Percentiles rank a stretch among this genome's conserved stretches.
These are phyloP conservation scores for Hypomecis punctinalis DNA, from an alignment of 2,888 invertebrate genomes.

Conservation along the genomic window DNA sequence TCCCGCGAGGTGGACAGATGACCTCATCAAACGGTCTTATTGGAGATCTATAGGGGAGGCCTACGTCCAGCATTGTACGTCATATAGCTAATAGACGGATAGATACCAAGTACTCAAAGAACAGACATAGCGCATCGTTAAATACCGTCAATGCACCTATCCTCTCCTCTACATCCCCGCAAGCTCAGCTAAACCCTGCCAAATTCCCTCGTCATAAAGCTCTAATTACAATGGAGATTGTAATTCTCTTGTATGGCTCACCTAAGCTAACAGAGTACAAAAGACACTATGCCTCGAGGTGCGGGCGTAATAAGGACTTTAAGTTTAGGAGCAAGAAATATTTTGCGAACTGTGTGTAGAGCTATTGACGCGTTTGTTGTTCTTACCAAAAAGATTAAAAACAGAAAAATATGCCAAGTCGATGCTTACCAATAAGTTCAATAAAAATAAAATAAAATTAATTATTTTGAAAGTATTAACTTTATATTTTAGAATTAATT, in stretches of 20 bases:
- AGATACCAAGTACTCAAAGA: slow-evolving; percentile 14
- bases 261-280: slow-evolving; percentile 42
- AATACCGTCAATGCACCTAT: slow-evolving; percentile 23
- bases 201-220: slow-evolving; percentile 26
- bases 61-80: too few relatives aligned
- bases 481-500: too few relatives aligned
- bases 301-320: slow-evolving; percentile 9
- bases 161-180: slow-evolving; percentile 6
- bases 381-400: too few relatives aligned
- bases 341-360: too few relatives aligned
- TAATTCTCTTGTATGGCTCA: slow-evolving; percentile 35
- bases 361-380: too few relatives aligned
- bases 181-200: slow-evolving; percentile 20
- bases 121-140: slow-evolving; percentile 26
- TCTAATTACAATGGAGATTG: slow-evolving; percentile 29
- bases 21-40: too few relatives aligned
- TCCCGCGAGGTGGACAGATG: too few relatives aligned
- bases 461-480: too few relatives aligned
- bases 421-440: too few relatives aligned
- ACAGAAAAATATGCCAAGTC: too few relatives aligned
- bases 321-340: background rate
- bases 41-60: too few relatives aligned
- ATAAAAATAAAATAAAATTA: too few relatives aligned
- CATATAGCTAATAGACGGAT: background rate
- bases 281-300: slow-evolving; percentile 36